These are phyloP conservation scores for Tautogolabrus adspersus DNA, from an alignment of 2,113 vertebrate genomes.

Conservation along the genomic window DNA sequence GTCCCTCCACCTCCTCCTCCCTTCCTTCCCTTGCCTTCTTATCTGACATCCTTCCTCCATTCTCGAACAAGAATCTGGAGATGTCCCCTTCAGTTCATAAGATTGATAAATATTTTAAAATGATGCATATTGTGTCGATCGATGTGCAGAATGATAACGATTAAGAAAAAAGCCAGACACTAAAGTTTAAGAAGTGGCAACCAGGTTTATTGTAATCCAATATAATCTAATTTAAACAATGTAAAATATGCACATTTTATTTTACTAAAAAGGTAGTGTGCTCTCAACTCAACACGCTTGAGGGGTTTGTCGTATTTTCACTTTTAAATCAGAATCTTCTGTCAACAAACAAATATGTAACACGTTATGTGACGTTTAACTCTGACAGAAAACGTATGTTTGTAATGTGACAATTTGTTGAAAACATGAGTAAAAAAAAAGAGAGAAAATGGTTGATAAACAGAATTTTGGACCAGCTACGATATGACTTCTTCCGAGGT, in stretches of 20 bases:
- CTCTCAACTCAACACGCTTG: neutral
- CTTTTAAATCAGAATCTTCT: neutral
- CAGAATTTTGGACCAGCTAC: neutral
- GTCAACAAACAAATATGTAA: neutral
- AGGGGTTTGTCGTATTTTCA: neutral
- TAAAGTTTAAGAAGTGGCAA: constrained; percentile 24
- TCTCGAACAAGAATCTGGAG: neutral
- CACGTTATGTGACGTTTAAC: neutral
- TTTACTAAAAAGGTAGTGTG: constrained; percentile 41
- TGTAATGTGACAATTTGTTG: neutral
- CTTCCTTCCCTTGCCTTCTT: constrained; percentile 17
- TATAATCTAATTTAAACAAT: constrained; percentile 14
- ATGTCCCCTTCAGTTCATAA: neutral
- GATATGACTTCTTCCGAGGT: too few relatives aligned
- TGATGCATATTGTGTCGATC: too few relatives aligned
- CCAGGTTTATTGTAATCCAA: constrained; percentile 41
- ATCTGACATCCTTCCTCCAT: constrained; percentile 39
- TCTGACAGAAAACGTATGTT: neutral
- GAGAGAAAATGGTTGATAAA: neutral
- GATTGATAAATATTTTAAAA: too few relatives aligned
- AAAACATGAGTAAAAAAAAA: neutral
- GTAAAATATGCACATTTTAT: constrained; percentile 48
- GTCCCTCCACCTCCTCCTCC: neutral
- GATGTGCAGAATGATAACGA: too few relatives aligned
- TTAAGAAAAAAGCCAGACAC: neutral